Conservation (phyloP, 2,888 invertebrate genomes). For the Ypsolopha sequella region DNA sequence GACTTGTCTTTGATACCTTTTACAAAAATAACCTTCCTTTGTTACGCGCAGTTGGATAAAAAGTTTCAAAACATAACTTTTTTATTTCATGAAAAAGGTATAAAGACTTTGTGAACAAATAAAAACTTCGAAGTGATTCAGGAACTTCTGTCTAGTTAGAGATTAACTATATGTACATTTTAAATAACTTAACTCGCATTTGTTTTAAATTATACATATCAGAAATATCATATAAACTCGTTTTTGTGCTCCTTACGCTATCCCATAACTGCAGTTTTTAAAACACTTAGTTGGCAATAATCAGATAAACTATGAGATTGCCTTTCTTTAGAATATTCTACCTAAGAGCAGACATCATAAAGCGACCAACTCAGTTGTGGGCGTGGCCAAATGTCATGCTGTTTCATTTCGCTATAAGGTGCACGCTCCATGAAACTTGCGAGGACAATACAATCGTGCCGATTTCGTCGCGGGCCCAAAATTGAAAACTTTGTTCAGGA, state of each 20-base stretch:
- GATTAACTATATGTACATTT: background rate
- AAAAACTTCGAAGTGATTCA: background rate
- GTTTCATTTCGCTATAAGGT: no score
- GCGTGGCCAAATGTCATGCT: no score
- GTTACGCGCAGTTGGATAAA: background rate
- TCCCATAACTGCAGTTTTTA: background rate
- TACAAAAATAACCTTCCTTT: background rate
- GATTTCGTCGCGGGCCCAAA: no score
- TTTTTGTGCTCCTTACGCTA: background rate
- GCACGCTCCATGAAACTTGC: no score
- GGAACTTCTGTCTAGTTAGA: background rate
- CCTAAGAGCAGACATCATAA: no score
- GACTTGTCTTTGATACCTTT: background rate
- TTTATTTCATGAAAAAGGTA: background rate
- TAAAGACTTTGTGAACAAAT: background rate
- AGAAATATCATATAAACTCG: background rate
- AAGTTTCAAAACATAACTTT: background rate
- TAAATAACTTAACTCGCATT: background rate
- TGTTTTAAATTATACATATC: background rate
- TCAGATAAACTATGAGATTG: no score
- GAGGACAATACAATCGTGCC: no score
- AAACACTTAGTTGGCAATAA: no score
- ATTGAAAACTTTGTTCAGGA: no score
- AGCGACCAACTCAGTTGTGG: no score
- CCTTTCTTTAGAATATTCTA: no score